Conservation (phyloP, 2,113 vertebrate species). For the Puntigrus tetrazona region DNA sequence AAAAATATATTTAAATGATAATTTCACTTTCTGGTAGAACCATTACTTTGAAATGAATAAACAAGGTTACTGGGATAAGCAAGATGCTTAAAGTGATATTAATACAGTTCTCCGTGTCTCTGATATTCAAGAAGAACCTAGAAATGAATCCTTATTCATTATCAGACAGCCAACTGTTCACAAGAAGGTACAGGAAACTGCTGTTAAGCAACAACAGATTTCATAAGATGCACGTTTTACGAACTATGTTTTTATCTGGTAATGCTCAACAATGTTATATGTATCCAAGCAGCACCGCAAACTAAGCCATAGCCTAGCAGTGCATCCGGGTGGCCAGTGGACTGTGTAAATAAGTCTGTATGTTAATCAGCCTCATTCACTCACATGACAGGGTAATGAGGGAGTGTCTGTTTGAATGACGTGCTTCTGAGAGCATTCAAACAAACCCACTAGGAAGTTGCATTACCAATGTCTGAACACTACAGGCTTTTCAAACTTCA, state of each 20-base stretch:
- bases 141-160: not conserved
- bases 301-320: conserved; percentile 5
- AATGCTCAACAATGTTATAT: no score
- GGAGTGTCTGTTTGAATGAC: not conserved
- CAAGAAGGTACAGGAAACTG: conserved; percentile 18
- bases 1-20: not conserved
- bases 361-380: not conserved
- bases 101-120: not conserved
- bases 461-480: not conserved
- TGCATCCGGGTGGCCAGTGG: conserved; percentile 38
- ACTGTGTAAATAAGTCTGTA: conserved; percentile 48
- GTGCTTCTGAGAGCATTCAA: not conserved
- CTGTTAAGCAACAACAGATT: conserved; percentile 39
- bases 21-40: not conserved
- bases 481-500: not conserved
- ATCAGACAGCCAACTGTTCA: conserved; percentile 3
- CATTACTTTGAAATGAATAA: not conserved
- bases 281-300: not conserved
- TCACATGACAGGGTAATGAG: conserved; percentile 11
- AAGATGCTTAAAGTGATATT: no score
- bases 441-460: not conserved
- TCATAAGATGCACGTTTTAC: conserved; percentile 22
- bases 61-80: not conserved
- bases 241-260: not conserved
- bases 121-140: not conserved